Evolutionary conservation across 2,888 invertebrate genomes (phyloP).

Genomic region (Xylocampa areola): DNA sequence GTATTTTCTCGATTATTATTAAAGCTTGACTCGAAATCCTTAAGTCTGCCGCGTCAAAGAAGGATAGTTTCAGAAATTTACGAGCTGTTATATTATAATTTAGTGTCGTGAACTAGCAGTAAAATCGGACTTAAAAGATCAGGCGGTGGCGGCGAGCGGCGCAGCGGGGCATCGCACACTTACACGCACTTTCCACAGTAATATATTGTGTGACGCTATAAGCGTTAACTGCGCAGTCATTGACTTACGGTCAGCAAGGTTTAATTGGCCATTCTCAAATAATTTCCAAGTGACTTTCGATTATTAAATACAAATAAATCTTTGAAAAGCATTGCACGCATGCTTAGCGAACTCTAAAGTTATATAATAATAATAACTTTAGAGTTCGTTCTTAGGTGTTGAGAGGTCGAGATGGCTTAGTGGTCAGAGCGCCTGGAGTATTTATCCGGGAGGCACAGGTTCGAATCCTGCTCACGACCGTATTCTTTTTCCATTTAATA

Average conservation of each 20-base stretch:
- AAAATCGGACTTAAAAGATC: conserved; percentile 88
- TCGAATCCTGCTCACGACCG: no score
- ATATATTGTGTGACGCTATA: conserved; percentile 1
- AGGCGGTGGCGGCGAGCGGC: conserved; percentile 61
- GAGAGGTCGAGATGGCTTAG: no score
- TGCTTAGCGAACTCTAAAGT: no score
- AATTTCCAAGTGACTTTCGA: no score
- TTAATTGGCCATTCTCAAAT: no score
- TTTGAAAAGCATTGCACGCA: no score
- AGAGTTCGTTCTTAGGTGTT: no score
- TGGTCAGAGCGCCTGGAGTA: no score
- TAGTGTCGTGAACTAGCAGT: conserved; percentile 83
- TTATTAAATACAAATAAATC: no score
- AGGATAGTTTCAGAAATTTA: conserved; percentile 88
- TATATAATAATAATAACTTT: no score
- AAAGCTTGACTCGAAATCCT: conserved; percentile 67
- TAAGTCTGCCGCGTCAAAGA: conserved; percentile 78
- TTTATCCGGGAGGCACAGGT: no score
- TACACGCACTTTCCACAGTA: conserved; percentile 42
- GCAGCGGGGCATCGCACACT: conserved; percentile 53
- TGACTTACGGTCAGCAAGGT: not conserved
- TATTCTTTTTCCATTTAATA: no score
- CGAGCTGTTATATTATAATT: conserved; percentile 89
- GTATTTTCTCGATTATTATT: conserved; percentile 61
- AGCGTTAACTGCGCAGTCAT: not conserved